Conservation (phyloP, 1,140 invertebrate species). For the Gonatopus flavifemur region DNA sequence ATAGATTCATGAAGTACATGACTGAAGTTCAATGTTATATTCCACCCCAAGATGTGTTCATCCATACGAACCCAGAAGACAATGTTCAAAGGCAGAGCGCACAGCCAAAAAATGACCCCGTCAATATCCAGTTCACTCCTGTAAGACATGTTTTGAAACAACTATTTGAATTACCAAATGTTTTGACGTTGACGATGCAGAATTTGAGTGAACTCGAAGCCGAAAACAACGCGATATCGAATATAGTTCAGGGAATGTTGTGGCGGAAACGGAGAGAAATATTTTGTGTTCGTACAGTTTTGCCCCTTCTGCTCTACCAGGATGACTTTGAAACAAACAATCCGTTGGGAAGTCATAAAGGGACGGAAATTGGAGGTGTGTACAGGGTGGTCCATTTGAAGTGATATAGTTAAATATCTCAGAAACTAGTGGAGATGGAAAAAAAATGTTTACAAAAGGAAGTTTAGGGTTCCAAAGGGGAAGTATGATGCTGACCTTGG, state of each 20-base stretch:
- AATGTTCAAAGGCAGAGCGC: too few species aligned
- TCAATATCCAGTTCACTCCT: not conserved
- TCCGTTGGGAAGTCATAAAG: conserved; percentile 22
- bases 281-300: not conserved
- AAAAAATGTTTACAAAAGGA: too few species aligned
- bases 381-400: too few species aligned
- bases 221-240: not conserved
- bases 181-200: not conserved
- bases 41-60: too few species aligned
- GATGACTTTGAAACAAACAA: too few species aligned
- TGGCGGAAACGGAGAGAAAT: not conserved
- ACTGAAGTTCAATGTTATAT: not conserved
- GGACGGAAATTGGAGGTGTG: conserved; percentile 15
- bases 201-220: not conserved
- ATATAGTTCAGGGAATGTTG: not conserved
- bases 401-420: too few species aligned
- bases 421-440: too few species aligned
- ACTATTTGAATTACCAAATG: conserved; percentile 1
- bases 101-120: too few species aligned
- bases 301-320: not conserved
- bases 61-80: too few species aligned
- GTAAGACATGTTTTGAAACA: not conserved
- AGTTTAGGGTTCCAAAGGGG: too few species aligned
- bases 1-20: not conserved
- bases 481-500: too few species aligned